Evolutionary conservation across 2,797 vertebrate genomes (phyloP), one percentile per base, ranked within the genome.

Genomic region (Oophaga sylvatica): DNA sequence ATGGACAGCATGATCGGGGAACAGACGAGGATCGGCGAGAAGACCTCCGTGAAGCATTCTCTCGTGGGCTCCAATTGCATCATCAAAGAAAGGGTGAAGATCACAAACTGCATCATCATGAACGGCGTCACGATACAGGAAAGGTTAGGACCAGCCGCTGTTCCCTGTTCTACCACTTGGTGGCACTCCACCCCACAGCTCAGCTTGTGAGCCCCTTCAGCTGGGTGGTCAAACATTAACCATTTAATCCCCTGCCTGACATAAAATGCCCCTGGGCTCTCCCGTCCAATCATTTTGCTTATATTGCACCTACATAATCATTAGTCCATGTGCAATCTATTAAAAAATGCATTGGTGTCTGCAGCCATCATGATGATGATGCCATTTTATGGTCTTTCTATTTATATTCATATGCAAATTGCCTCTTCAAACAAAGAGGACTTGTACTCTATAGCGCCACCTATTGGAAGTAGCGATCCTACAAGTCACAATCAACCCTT

Each of bases 41-140:
- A 97, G 91, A 96, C 97, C 3, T 98, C 97, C 59, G 95, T 99
- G 91, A 99, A 99, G 92, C 96, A 93, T 89, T 98, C 97, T 17
- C 95, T 97, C 65, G 93, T 99, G 0, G 98, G 98, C 78, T 94
- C 93, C 90, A 94, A 93, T 84, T 96, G 97, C 87, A 91, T 87
- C 1, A 92, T 99, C 88, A 96, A 94, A 93, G 97, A 98, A 87
- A 97, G 95, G 94, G 97, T 97, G 90, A 97, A 98, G 94, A 94
- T 99, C 91, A 95, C 94, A 90, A 99, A 96, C 93, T 98, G 97
- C 83, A 97, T 99, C 94, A 95, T 99, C 91, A 99, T 99, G 98
- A 97, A 97, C 68, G 96, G 95, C n/a, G 97, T 99, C 89, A 98
- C 95, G 29, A 94, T 99, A 73, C 97, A 99, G 87, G 98, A 99